phyloP scores from a whole-genome alignment of 2,797 vertebrate species.

The Serranus cabrilla region DNA sequence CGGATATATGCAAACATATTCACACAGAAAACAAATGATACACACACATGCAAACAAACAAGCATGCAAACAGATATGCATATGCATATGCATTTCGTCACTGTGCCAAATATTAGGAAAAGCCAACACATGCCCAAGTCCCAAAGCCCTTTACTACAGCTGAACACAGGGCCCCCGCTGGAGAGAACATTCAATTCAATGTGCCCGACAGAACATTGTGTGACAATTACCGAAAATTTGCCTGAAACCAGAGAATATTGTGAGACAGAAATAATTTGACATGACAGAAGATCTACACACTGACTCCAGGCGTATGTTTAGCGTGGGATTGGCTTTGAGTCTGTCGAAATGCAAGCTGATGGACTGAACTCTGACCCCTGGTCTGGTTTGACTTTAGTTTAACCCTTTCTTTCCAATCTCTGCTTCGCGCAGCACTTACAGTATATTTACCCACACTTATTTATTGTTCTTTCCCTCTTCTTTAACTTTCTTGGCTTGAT shows the following conservation, averaged over 20 bases:
- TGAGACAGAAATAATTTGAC: conserved; percentile 1
- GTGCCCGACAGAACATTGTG: neutral
- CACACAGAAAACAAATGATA: neutral
- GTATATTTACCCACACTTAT: neutral
- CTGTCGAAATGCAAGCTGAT: conserved; percentile 2
- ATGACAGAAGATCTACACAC: conserved; percentile 3
- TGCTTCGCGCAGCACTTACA: neutral
- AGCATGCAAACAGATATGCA: neutral
- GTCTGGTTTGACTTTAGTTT: conserved; percentile 6
- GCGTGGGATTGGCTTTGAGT: conserved; percentile 4
- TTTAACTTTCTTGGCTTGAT: neutral
- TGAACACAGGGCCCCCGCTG: neutral
- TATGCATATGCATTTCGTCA: conserved; percentile 5
- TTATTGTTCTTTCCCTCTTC: neutral
- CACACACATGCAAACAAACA: neutral
- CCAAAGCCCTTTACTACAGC: conserved; percentile 11
- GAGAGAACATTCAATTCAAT: neutral
- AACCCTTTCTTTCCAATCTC: neutral
- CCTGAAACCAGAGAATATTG: conserved; percentile 3
- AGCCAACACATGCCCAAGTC: neutral
- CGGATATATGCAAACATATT: neutral
- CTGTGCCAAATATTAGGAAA: conserved; percentile 2
- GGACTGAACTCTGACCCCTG: conserved; percentile 4
- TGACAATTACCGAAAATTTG: conserved; percentile 12
- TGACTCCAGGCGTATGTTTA: conserved; percentile 16